Base-by-base conservation (phyloP, 2,113 vertebrate genomes). In the Perognathus longimembris region DNA sequence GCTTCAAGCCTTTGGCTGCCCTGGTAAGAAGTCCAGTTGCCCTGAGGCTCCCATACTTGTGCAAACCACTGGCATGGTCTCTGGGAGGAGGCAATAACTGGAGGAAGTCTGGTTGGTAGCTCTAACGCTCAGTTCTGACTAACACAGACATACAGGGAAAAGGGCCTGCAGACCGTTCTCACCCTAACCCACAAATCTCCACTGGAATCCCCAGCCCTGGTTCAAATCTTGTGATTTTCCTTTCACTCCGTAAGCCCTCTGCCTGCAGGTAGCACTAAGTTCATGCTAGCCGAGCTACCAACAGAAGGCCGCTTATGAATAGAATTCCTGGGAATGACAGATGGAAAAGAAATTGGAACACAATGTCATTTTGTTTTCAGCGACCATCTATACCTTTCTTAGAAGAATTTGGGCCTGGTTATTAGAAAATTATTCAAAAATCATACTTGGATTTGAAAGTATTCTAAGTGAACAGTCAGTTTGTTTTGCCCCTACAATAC, bases 281-380 rank as follows among this genome's bases (percentile, higher is more conserved):
- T 88, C 90, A 79, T 18, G 24, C 21, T 71, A 85, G 82, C 75
- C n/a, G 70, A 85, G 59, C 88, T 66, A 75, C 74, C 75, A 54
- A 91, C 20, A 83, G 45, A 95, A 75, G 32, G 75, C 57, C 36
- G 22, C 61, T 85, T 70, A 32, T n/a, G 38, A 67, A 66, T 92
- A 92, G 71, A 93, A 75, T 78, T 78, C 24, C 21, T 75, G 20
- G 7, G 21, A 34, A 30, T 57, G 69, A 64, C 32, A 85, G 59
- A 75, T 69, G 69, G 50, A 28, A 88, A 90, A 22, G 54, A 59
- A 81, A 76, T n/a, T 77, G 67, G 42, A 84, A 91, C 71, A 90
- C 63, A 86, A 73, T 50, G 3, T 54, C 75, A 30, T 87, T 91
- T 78, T 85, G 63, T 89, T 95, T 95, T 88, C 88, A 90, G 91